Percentiles rank a stretch among this genome's conserved stretches.
Conservation (phyloP, 2,797 vertebrate genomes). For the Anabacerthia variegaticeps region DNA sequence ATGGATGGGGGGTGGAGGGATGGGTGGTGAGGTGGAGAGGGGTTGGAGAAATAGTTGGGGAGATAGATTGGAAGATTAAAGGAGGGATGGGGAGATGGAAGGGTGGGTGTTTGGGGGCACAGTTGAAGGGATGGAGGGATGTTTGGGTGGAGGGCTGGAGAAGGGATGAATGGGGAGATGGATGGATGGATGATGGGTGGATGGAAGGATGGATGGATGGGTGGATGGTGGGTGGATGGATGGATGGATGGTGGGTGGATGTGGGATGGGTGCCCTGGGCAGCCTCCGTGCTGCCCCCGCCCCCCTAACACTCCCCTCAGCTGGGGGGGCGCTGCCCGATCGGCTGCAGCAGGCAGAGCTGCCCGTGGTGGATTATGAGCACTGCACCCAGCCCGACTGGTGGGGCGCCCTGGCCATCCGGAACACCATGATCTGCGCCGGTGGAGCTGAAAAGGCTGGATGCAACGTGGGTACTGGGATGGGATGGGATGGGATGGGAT, state of each 20-base stretch:
- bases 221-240: too few relatives aligned
- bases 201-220: too few relatives aligned
- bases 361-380: slow-evolving; percentile 73
- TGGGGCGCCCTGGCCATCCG: slow-evolving; percentile 71
- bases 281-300: neutral
- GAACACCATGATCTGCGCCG: slow-evolving; percentile 59
- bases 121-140: neutral
- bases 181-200: neutral
- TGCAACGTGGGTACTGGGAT: slow-evolving; percentile 71
- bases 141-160: neutral
- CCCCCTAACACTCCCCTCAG: neutral
- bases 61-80: too few relatives aligned
- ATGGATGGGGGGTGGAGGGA: too few relatives aligned
- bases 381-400: slow-evolving; percentile 75
- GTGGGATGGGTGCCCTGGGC: neutral
- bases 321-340: slow-evolving; percentile 55
- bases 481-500: too few relatives aligned
- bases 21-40: neutral
- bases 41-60: rapidly evolving
- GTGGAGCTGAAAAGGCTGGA: neutral
- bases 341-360: slow-evolving; percentile 77
- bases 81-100: neutral
- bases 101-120: neutral
- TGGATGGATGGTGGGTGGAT: too few relatives aligned
- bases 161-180: too few relatives aligned